Base-by-base conservation (phyloP, 2,888 invertebrate genomes). In the Hedya salicella region DNA sequence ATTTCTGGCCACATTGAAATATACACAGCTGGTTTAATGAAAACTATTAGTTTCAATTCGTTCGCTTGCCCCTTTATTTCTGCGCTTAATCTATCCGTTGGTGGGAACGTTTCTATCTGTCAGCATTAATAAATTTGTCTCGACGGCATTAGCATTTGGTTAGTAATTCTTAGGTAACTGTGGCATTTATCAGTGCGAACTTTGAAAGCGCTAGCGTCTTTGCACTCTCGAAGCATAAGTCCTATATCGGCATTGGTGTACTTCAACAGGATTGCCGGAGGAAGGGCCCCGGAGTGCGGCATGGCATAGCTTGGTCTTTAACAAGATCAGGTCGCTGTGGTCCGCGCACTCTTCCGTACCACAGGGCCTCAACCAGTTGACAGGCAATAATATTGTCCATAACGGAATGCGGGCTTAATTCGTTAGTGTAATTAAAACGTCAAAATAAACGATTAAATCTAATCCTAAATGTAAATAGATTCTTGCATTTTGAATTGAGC, bases 261-360 rank as follows among this genome's bases (percentile, higher is more conserved):
- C 62, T 64, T 71, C 78, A 77, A 85, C 92, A 92, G 91, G 91
- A 71, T 74, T 92, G 65, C 92, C 91, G 71, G 91, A 92, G 68
- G 91, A 92, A 80, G 91, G 91, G 44, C 89, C 91, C 4, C 76
- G 91, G 71, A 89, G 81, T 72, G 91, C 91, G 16, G 91, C 92
- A 76, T 96, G 96, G 96, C 95, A 95, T 69, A 95, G 95, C 76
- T 90, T 96, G 82, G 96, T 97, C 79, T 95, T 97, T 86, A 96
- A 96, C 83, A 97, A 97, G 93, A 97, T 97, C 88, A 96, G 96
- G 81, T 97, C 97, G 50, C 93, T 97, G 70, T 97, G 97, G 97
- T 96, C 95, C 75, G 95, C 95, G 73, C 96, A 96, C 81, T 94
- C 95, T 59, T 95, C 95, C 70, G 95, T 95, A 72, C 94, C 95